Base-by-base conservation (phyloP, 1,140 invertebrate genomes). In the Cotesia typhae region DNA sequence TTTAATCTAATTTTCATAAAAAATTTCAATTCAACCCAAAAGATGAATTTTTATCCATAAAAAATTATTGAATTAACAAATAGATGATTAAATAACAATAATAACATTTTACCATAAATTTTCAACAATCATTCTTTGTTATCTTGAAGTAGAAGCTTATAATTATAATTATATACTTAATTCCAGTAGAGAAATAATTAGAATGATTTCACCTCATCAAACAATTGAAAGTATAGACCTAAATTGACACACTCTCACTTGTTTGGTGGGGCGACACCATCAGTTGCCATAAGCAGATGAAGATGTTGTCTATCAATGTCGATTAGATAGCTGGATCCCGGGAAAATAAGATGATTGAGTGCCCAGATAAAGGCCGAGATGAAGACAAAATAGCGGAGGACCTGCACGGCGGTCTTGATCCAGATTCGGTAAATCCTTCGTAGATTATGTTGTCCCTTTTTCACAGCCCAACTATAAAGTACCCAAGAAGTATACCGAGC, bases 221-320 rank as follows among this genome's bases (percentile, higher is more conserved):
- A 87, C 86, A 87, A 87, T 87, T 87, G 86, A 87, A 87, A 87
- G 86, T 87, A 87, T 87, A 87, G 79, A 87, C 81, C 82, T 85
- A 83, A 81, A 83, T 83, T 85, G 79, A 87, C 86, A 87, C 86
- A 87, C 86, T 87, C 86, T 87, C 86, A 87, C 83, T 87, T 87
- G 86, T 87, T 87, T 87, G 85, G 86, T 87, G 86, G 85, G 78
- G 83, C 84, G 84, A 87, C 82, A 84, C 79, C 85, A 87, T 82
- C 83, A 41, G 4, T 36, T 12, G 20, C 12, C 28, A 28, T 28
- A 1, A 28, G 2, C 28, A 28, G 28, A 28, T 51, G 20, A 35
- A 14, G 61, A 28, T 17, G 20, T 63, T 63, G 10, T 14, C 52
- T n/a, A 36, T 67, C 52, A 67, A 67, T 35, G n/a, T 37, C 64